Evolutionary conservation across 2,888 invertebrate genomes (phyloP).

Genomic region (Argynnis bischoffii): DNA sequence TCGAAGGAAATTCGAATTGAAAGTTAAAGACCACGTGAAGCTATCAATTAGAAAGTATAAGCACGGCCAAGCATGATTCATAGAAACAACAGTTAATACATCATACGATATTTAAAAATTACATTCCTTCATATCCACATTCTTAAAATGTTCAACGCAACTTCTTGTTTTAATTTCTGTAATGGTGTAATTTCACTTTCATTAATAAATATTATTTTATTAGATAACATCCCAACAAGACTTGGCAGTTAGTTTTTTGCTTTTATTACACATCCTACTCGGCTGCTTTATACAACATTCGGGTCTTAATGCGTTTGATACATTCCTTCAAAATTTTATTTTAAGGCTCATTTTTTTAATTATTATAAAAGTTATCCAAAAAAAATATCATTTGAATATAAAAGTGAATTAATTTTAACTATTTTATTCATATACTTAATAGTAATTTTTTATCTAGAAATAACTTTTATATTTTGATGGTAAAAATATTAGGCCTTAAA

Average conservation of each 20-base stretch:
- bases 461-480: no score
- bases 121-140: slow-evolving; percentile 7
- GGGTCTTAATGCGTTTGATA: slow-evolving; percentile 3
- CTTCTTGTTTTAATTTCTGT: slow-evolving; percentile 1
- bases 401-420: no score
- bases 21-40: slow-evolving; percentile 4
- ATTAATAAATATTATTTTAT: neutral
- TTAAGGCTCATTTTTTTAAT: neutral
- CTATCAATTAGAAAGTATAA: slow-evolving; percentile 10
- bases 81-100: neutral
- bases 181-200: neutral
- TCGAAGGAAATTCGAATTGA: slow-evolving; percentile 24
- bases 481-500: no score
- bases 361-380: no score
- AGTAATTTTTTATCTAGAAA: no score
- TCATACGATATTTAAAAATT: slow-evolving; percentile 10
- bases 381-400: no score
- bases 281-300: slow-evolving; percentile 1
- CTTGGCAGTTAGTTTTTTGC: slow-evolving; percentile 13
- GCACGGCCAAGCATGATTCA: neutral
- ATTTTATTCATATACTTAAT: no score
- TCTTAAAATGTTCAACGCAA: slow-evolving; percentile 1
- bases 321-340: neutral
- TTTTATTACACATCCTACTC: slow-evolving; percentile 1
- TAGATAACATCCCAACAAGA: neutral